Evolutionary conservation across 2,113 vertebrate species (phyloP).

Genomic region (Gavia stellata): DNA sequence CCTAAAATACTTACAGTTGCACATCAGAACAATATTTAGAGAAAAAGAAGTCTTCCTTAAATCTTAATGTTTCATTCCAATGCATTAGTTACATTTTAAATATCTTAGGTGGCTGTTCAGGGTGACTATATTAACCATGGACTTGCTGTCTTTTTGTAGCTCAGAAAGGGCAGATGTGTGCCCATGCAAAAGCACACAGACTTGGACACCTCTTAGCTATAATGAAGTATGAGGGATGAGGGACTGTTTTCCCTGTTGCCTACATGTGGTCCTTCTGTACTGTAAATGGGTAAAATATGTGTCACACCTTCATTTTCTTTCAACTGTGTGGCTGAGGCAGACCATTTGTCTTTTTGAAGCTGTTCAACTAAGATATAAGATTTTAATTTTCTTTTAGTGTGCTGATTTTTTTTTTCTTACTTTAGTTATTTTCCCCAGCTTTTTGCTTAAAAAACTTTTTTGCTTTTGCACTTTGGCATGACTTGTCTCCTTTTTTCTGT

Average conservation of each 20-base stretch:
- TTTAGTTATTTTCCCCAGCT: neutral
- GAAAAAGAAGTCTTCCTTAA: neutral
- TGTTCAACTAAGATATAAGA: neutral
- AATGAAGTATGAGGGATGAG: neutral
- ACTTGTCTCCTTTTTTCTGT: neutral
- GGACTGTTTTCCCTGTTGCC: neutral
- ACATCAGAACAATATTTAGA: neutral
- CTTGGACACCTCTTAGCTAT: neutral
- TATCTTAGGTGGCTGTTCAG: neutral
- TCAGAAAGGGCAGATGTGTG: neutral
- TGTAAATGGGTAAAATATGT: neutral
- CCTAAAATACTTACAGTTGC: neutral
- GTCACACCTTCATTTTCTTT: neutral
- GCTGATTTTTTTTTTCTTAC: neutral
- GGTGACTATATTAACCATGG: neutral
- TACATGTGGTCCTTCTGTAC: neutral
- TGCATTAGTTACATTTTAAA: neutral
- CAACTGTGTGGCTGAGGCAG: neutral
- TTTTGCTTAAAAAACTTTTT: neutral
- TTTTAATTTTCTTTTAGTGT: neutral
- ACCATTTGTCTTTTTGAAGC: neutral
- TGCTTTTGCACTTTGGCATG: neutral
- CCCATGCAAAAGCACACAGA: neutral
- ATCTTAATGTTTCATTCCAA: neutral
- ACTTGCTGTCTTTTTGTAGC: neutral